These are phyloP conservation scores for Autographa pulchrina DNA, from an alignment of 2,888 invertebrate species.

Conservation along the genomic window DNA sequence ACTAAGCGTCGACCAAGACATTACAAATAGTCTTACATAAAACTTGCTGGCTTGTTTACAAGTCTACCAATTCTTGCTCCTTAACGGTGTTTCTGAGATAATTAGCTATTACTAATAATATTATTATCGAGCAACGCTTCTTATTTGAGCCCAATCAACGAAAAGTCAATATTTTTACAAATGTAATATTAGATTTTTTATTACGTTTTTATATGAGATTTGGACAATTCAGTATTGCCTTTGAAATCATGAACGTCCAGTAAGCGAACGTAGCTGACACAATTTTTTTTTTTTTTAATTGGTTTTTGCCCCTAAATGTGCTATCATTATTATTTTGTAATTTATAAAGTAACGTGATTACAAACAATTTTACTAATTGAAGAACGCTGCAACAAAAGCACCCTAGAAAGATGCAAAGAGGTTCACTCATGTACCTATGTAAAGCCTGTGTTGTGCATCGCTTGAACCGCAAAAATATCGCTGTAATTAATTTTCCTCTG, in stretches of 20 bases:
- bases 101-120: conserved; percentile 27
- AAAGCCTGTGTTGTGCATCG: conserved; percentile 7
- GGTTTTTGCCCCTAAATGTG: neutral
- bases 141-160: conserved; percentile 22
- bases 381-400: neutral
- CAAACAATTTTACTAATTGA: conserved; percentile 5
- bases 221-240: too few species aligned
- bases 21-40: neutral
- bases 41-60: neutral
- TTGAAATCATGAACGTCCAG: too few species aligned
- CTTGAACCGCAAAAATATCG: conserved; percentile 17
- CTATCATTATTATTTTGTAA: neutral
- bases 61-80: conserved; percentile 3
- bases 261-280: neutral
- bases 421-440: conserved; percentile 15
- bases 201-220: too few species aligned
- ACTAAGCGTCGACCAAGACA: neutral
- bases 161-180: neutral
- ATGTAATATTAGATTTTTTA: conserved; percentile 16
- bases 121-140: conserved; percentile 28
- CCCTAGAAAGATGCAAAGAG: conserved; percentile 11
- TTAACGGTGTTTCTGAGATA: conserved; percentile 6
- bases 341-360: neutral
- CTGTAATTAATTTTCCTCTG: conserved; percentile 11
- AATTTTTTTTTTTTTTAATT: neutral